phyloP scores from a whole-genome alignment of 2,888 invertebrate species.

The Ophion slaviceki region DNA sequence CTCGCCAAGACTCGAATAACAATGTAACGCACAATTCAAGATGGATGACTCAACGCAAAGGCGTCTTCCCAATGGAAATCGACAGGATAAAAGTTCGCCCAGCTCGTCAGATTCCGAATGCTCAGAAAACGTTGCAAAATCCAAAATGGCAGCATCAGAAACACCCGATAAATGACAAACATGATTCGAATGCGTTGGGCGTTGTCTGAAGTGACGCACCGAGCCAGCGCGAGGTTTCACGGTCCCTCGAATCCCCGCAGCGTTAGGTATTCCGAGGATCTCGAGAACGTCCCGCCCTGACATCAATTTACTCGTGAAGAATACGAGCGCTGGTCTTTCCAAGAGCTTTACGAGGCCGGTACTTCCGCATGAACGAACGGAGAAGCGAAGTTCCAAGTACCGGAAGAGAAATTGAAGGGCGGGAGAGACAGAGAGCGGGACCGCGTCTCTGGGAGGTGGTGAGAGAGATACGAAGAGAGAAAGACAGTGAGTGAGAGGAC shows the following conservation, averaged over 20 bases:
- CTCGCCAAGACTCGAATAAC: too few species aligned
- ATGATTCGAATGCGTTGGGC: constrained; percentile 1
- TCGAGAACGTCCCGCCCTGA: constrained; percentile 3
- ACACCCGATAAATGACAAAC: neutral
- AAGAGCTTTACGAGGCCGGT: constrained; percentile 27
- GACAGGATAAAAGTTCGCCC: neutral
- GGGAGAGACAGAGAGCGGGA: constrained; percentile 13
- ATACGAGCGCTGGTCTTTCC: neutral
- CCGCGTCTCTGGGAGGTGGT: too few species aligned
- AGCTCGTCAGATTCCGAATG: neutral
- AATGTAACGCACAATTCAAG: neutral
- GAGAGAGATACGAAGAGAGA: neutral
- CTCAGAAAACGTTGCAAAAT: neutral
- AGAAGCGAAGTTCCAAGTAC: constrained; percentile 30
- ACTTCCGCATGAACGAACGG: constrained; percentile 43
- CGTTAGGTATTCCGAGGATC: neutral
- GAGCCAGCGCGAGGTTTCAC: neutral
- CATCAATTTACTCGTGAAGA: constrained; percentile 43
- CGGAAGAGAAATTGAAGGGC: constrained; percentile 55
- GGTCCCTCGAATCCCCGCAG: neutral
- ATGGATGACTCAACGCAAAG: neutral
- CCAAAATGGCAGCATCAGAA: neutral
- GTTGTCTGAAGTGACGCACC: neutral
- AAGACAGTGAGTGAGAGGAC: neutral
- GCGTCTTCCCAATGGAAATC: neutral